Conservation (phyloP, 2,113 vertebrate genomes). For the Okapia johnstoni region DNA sequence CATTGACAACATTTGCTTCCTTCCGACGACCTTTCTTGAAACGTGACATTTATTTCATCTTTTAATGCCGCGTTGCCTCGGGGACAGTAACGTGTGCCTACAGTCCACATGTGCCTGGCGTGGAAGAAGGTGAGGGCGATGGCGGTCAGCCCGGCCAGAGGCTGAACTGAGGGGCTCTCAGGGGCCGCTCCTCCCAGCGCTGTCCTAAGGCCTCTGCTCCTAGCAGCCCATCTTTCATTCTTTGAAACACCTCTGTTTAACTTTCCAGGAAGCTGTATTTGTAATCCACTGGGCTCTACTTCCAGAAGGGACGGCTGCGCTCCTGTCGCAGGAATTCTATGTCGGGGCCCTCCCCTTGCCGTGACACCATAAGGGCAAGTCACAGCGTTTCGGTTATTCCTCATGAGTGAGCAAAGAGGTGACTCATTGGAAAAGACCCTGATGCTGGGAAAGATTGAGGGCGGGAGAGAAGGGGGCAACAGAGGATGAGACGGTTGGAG, state of each 20-base stretch:
- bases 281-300: not conserved
- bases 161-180: not conserved
- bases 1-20: not conserved
- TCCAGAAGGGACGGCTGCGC: not conserved
- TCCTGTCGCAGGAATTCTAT: not conserved
- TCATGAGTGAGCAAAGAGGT: not conserved
- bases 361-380: not conserved
- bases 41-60: not conserved
- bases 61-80: not conserved
- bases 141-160: not conserved
- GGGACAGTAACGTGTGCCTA: not conserved
- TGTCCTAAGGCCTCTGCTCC: not conserved
- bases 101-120: not conserved
- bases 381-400: not conserved
- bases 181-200: not conserved
- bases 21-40: slow-evolving; percentile 19
- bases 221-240: not conserved
- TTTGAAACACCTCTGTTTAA: not conserved
- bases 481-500: not conserved
- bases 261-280: not conserved
- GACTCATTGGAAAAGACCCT: not conserved
- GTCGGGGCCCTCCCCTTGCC: not conserved
- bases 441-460: not conserved
- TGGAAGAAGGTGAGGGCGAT: not conserved
- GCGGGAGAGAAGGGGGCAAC: not conserved